Base-by-base conservation (phyloP, 2,113 vertebrate genomes). In the Microcebus ravelobensis region DNA sequence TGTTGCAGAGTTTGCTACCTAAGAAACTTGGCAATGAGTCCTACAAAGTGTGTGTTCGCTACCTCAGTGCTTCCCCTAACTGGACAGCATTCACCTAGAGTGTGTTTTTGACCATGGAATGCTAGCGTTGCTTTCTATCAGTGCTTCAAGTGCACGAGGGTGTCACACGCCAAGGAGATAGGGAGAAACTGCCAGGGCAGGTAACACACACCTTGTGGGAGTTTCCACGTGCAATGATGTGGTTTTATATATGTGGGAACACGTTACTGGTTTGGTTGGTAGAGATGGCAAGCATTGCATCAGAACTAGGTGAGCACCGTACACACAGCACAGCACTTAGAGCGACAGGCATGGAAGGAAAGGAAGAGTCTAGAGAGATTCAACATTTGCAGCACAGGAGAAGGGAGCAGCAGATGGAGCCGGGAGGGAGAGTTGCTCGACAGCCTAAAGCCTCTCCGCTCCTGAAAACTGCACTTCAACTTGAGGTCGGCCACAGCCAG, bases 401-500 rank as follows among this genome's bases (percentile, higher is more conserved):
- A 36, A n/a, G 55, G 21, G 0, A 23, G 31, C 17, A 1, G 0
- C 10, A 5, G 4, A 12, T 0, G 23, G 52, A 29, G 34, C 39
- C 8, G 39, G 52, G n/a, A 11, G 39, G 17, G 71, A 67, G 34
- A 0, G 2, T 3, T 8, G 25, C 57, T 34, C 2, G 2, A 15
- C 27, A 12, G 1, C 36, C 39, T 11, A 1, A 4, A 29, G 1
- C 31, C 74, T 93, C 14, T 7, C 2, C 5, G 61, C 63, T 73
- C 23, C 61, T 45, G 13, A 10, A 12, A 27, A 5, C n/a, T 10
- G 14, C 21, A 59, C 31, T 42, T 45, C 25, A 68, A 29, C 14
- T 42, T 27, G 55, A 36, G 34, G 6, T 86, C 39, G 27, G 73
- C 21, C 27, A 18, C 1, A 5, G 29, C 39, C 10, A 52, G 10